These are phyloP conservation scores for Erpobdella octoculata DNA, from an alignment of 2,888 invertebrate genomes.

Conservation along the genomic window DNA sequence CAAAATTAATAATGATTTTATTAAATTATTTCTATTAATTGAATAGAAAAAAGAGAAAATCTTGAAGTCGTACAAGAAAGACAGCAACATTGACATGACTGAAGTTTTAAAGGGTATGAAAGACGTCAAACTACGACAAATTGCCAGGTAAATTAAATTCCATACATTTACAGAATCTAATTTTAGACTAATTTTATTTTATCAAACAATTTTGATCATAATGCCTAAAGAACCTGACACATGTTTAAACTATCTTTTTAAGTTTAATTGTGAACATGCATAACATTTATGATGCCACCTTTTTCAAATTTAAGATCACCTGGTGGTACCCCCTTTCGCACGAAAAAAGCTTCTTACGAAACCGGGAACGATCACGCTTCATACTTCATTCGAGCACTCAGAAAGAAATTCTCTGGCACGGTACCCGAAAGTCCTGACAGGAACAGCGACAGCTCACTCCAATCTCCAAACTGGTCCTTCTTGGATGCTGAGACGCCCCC, in stretches of 20 bases:
- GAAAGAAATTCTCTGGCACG: constrained; percentile 15
- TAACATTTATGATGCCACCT: not conserved
- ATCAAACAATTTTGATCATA: too few relatives aligned
- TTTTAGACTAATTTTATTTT: not conserved
- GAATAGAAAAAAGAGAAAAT: constrained; percentile 12
- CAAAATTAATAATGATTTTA: not conserved
- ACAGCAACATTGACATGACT: constrained; percentile 25
- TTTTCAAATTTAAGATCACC: constrained; percentile 27
- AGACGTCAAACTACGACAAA: constrained; percentile 14
- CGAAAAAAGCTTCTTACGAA: not conserved
- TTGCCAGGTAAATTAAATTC: constrained; percentile 9
- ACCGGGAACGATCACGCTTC: not conserved
- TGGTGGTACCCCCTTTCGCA: constrained; percentile 16
- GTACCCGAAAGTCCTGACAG: not conserved
- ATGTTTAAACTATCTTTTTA: too few relatives aligned
- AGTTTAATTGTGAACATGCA: not conserved
- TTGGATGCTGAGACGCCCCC: too few relatives aligned
- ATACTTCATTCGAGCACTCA: constrained; percentile 13
- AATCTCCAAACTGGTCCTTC: not conserved
- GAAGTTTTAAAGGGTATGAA: constrained; percentile 23
- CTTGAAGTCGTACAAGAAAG: not conserved
- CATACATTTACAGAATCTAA: not conserved
- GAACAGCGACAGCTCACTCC: not conserved
- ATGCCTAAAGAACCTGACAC: too few relatives aligned
- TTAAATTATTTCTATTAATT: not conserved